phyloP scores from a whole-genome alignment of 2,797 vertebrate genomes.

The Micrastur ruficollis region DNA sequence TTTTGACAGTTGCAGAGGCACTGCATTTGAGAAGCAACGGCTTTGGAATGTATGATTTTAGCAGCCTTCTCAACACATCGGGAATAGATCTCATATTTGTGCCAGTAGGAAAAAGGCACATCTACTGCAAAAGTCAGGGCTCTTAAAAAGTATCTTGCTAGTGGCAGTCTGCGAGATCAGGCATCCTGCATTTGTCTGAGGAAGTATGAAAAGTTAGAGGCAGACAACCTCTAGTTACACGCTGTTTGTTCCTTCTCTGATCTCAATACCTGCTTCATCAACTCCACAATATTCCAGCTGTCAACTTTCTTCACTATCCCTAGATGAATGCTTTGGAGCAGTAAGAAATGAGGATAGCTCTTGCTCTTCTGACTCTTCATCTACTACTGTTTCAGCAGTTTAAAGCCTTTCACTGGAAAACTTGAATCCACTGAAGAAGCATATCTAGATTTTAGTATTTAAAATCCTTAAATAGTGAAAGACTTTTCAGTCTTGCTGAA shows the following conservation, averaged over 20 bases:
- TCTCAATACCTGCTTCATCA: not conserved
- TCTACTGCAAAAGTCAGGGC: not conserved
- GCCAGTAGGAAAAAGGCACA: not conserved
- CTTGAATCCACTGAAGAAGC: not conserved
- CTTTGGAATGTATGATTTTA: not conserved
- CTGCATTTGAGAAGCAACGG: not conserved
- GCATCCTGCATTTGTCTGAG: not conserved
- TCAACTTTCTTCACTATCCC: not conserved
- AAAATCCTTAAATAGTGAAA: not conserved
- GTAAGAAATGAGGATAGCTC: not conserved
- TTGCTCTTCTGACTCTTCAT: not conserved
- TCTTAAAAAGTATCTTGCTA: not conserved
- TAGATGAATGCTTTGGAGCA: not conserved
- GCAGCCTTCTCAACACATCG: not conserved
- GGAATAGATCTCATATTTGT: not conserved
- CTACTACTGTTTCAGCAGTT: not conserved
- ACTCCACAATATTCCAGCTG: not conserved
- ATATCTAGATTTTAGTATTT: not conserved
- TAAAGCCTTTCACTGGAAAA: not conserved
- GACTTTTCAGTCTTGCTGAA: not conserved
- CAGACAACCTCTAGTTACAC: not conserved
- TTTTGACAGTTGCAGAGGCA: not conserved
- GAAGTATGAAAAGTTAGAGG: not conserved
- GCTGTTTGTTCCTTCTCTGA: not conserved
- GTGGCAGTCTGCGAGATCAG: fast-evolving